phyloP scores from a whole-genome alignment of 2,113 vertebrate species.

The Casuarius casuarius region DNA sequence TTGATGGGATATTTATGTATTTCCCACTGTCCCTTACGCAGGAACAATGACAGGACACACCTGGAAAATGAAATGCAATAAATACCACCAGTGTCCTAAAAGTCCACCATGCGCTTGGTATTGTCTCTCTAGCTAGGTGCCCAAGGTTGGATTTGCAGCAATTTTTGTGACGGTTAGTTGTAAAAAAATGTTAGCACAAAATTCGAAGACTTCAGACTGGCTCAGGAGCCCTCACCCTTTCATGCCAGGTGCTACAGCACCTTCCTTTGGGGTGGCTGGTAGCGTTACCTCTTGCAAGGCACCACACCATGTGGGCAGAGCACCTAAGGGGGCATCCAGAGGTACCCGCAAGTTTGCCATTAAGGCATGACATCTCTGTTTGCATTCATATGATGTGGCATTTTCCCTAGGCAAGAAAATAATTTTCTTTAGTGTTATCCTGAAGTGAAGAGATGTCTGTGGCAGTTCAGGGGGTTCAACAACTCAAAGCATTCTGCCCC shows the following conservation, averaged over 20 bases:
- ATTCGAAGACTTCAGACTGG: neutral
- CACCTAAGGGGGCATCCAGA: fast-evolving
- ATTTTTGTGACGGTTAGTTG: neutral
- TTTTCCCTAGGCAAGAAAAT: neutral
- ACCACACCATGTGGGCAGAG: fast-evolving
- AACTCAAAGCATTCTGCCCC: neutral
- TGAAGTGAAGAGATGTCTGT: neutral
- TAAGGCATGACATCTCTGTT: fast-evolving
- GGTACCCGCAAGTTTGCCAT: fast-evolving
- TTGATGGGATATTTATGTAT: neutral
- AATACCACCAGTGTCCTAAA: fast-evolving
- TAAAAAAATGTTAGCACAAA: neutral
- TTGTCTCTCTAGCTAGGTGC: neutral
- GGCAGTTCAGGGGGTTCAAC: fast-evolving
- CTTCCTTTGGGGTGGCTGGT: fast-evolving
- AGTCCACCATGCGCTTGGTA: neutral
- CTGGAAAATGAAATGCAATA: neutral
- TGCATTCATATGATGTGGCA: neutral
- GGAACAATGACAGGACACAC: neutral
- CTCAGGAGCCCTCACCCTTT: fast-evolving
- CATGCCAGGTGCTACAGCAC: fast-evolving
- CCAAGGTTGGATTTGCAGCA: fast-evolving
- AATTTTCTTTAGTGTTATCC: neutral
- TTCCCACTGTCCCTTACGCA: neutral
- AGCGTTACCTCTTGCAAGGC: fast-evolving